phyloP scores from a whole-genome alignment of 2,113 vertebrate species.

The Sapajus apella region DNA sequence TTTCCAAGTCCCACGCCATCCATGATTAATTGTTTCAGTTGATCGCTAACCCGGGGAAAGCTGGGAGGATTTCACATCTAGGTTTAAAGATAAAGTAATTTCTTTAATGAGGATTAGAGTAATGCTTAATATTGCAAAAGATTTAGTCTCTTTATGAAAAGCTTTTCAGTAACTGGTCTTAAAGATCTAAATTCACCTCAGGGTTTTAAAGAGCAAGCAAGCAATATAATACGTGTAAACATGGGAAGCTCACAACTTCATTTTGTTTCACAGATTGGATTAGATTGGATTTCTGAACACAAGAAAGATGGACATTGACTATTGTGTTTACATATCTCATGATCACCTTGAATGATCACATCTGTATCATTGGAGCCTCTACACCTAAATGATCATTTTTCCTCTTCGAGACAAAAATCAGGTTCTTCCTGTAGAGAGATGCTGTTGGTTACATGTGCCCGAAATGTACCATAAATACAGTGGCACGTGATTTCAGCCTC shows the following conservation, averaged over 20 bases:
- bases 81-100: not conserved
- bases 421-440: not conserved
- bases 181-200: not conserved
- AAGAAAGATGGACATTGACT: not conserved
- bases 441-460: fast-evolving
- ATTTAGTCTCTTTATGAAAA: not conserved
- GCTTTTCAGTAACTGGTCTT: not conserved
- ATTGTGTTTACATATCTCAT: not conserved
- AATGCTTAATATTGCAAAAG: not conserved
- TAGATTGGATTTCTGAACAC: not conserved
- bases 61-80: not conserved
- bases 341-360: not conserved
- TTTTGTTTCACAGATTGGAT: not conserved
- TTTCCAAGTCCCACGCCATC: not conserved
- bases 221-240: not conserved
- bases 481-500: not conserved
- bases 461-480: fast-evolving
- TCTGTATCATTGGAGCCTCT: not conserved
- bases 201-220: not conserved
- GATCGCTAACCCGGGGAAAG: not conserved
- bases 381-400: not conserved
- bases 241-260: not conserved
- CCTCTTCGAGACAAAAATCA: not conserved
- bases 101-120: not conserved
- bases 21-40: not conserved